Evolutionary conservation across 2,797 vertebrate genomes (phyloP), one percentile per base, ranked within the genome.

Genomic region (Phataginus tricuspis): DNA sequence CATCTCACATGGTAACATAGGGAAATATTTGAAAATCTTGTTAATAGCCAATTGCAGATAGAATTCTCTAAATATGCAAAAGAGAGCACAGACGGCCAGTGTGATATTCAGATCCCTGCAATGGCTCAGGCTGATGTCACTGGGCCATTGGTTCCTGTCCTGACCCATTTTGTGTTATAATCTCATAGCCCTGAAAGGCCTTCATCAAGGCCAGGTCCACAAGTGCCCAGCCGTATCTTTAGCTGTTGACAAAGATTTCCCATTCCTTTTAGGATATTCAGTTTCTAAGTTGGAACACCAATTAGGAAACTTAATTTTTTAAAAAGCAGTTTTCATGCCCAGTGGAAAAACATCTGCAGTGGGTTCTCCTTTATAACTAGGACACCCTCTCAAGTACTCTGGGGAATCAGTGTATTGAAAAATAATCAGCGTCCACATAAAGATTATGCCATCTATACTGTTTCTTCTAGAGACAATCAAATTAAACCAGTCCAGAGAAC

Each of bases 111-210:
- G 68, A 49, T 27, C 51, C 57, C 86, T 13, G 59, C 78, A 64
- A 23, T 16, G 68, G 75, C 71, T 96, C 86, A 69, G 68, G 74
- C 85, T 92, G 86, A 85, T 25, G 53, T 97, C 94, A 82, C 78
- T 23, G 82, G 72, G n/a, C 25, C 68, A 42, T 74, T n/a, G 11
- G 16, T 64, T 72, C 72, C 90, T 51, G 49, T 69, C 94, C 72
- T 37, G 86, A 94, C 66, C 77, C 85, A 86, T 79, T 14, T 7
- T 3, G 27, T 4, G 10, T 42, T 16, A 86, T 69, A 66, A 51
- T 68, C 82, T 90, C 75, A 55, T 13, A 31, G 72, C 29, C 37
- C 87, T 69, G 74, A 71, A 55, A 74, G 79, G 74, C 14, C 79
- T 66, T 80, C 59, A 79, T 66, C 69, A 78, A 96, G 86, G 55